phyloP scores from a whole-genome alignment of 2,113 vertebrate genomes.

The Myrmophylax atrothorax region DNA sequence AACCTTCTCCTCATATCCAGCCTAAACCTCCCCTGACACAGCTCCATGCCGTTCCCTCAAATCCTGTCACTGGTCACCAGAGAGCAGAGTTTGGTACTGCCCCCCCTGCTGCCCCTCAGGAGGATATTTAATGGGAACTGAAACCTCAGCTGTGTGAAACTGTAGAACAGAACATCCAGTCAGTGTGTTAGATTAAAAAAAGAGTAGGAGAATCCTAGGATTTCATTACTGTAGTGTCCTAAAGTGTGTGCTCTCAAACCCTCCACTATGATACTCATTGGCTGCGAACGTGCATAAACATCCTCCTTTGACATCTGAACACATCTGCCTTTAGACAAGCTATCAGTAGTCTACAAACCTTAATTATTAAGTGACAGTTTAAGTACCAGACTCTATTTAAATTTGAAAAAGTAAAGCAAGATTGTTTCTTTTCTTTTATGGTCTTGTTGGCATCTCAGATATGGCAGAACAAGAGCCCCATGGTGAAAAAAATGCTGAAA shows the following conservation, averaged over 20 bases:
- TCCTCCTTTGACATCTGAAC: constrained; percentile 58
- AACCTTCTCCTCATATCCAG: neutral
- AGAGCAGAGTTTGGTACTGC: neutral
- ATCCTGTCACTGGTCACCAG: neutral
- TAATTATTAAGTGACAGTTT: constrained; percentile 47
- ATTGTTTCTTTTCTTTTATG: constrained; percentile 54
- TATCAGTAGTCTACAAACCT: constrained; percentile 56
- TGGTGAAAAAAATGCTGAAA: neutral
- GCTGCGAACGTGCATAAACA: constrained; percentile 50
- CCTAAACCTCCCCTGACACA: neutral
- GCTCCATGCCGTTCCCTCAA: neutral
- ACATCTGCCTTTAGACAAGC: constrained; percentile 56
- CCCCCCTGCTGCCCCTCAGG: neutral
- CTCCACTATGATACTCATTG: constrained; percentile 17
- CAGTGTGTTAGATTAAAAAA: constrained; percentile 66
- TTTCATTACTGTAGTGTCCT: constrained; percentile 48
- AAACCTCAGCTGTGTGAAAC: constrained; percentile 72
- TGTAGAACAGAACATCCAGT: constrained; percentile 71
- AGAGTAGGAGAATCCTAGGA: constrained; percentile 39
- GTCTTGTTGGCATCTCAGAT: constrained; percentile 53
- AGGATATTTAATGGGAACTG: constrained; percentile 52
- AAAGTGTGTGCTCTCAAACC: constrained; percentile 49
- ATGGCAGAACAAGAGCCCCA: constrained; percentile 48
- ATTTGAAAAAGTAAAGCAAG: neutral
- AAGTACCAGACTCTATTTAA: constrained; percentile 50